Base-by-base conservation (phyloP, 2,797 vertebrate species). In the Valencia hispanica region DNA sequence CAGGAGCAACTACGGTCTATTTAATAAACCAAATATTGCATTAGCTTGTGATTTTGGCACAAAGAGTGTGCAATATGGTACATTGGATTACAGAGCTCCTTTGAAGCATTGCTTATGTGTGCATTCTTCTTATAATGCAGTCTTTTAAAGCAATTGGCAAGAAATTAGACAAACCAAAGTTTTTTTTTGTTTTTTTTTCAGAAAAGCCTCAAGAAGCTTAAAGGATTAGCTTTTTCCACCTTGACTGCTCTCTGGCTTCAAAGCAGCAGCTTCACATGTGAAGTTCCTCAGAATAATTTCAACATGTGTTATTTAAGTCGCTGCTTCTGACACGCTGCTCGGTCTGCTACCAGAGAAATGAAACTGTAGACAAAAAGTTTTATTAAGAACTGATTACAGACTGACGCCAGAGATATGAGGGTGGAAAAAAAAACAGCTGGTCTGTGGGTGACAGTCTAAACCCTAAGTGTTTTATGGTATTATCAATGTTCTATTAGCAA, bases 331-430 rank as follows among this genome's bases (percentile, higher is more conserved):
- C 11, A 14, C 36, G 14, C 12, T 66, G 36, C 36, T 0, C 9
- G 17, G 59, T 36, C 30, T 34, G 59, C 32, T 20, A 61, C 18
- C 30, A 66, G 63, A 41, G 22, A 39, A 65, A 39, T 65, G 20
- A 36, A 65, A 65, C 63, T n/a, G 36, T 66, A n/a, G 63, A 65
- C 41, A 41, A 66, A 66, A 66, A 66, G 22, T 66, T n/a, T 66
- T 41, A 66, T 41, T 20, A 39, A 14, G 36, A 66, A 66, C 36
- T 41, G 20, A n/a, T 65, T 14, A 25, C 34, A 39, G 34, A 25
- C 0, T 39, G 63, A 66, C 11, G 12, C 25, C 22, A 1, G 63
- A 41, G 63, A n/a, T n/a, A 41, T 15, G 22, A 66, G 25, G 25
- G 36, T 25, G 36, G 9, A 66, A 66, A 22, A 5, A 66, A 66